These are phyloP conservation scores for Clupea harengus DNA, from an alignment of 2,113 vertebrate genomes.

Conservation along the genomic window DNA sequence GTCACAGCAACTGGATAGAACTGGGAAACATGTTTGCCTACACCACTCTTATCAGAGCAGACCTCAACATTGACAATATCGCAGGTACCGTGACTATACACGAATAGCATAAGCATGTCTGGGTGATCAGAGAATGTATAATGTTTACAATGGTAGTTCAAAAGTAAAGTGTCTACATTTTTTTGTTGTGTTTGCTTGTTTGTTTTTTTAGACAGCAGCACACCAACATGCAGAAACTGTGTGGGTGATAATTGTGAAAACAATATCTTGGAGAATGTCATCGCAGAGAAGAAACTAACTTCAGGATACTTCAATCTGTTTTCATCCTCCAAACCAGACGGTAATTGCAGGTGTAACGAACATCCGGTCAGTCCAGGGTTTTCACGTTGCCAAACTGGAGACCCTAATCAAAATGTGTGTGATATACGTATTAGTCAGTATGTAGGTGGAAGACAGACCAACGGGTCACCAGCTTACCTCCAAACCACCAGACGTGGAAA, in stretches of 20 bases:
- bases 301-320: slow-evolving; percentile 58
- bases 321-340: slow-evolving; percentile 43
- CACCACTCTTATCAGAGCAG: slow-evolving; percentile 53
- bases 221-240: slow-evolving; percentile 60
- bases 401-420: no score
- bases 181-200: background rate
- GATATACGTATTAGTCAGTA: no score
- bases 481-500: no score
- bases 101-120: no score
- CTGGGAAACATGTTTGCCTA: slow-evolving; percentile 51
- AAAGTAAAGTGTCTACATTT: no score
- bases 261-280: slow-evolving; percentile 62
- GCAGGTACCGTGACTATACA: slow-evolving; percentile 43
- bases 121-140: no score
- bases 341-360: no score
- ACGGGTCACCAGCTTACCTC: no score
- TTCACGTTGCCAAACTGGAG: no score
- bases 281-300: slow-evolving; percentile 47
- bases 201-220: background rate
- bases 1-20: slow-evolving; percentile 69
- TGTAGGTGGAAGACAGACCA: no score
- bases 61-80: slow-evolving; percentile 54
- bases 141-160: no score
- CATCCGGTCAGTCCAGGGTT: no score
- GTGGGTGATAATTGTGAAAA: slow-evolving; percentile 51